phyloP scores from a whole-genome alignment of 2,888 invertebrate species.

The Ligdia adustata region DNA sequence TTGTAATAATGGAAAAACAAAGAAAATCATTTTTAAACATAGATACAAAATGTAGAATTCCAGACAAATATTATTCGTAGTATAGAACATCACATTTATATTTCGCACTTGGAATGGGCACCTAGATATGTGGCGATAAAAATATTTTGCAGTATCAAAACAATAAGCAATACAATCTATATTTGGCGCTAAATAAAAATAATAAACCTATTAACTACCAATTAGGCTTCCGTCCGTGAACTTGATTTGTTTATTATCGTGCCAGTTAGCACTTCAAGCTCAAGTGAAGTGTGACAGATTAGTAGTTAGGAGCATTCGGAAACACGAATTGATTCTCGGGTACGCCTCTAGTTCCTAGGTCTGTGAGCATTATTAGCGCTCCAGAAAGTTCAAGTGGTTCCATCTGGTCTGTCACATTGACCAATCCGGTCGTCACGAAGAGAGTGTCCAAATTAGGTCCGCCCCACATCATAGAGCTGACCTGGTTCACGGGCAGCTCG shows the following conservation, averaged over 20 bases:
- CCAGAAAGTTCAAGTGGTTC: background rate
- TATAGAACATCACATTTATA: too few relatives aligned
- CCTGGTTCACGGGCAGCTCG: slow-evolving; percentile 17
- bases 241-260: background rate
- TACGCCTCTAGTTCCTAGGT: slow-evolving; percentile 36
- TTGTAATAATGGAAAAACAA: too few relatives aligned
- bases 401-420: background rate
- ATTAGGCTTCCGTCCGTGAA: slow-evolving; percentile 7
- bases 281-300: too few relatives aligned
- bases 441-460: slow-evolving; percentile 6
- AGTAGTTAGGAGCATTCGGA: slow-evolving; percentile 3
- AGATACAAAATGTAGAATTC: too few relatives aligned
- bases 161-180: slow-evolving; percentile 18
- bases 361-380: slow-evolving; percentile 2
- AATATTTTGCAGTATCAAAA: slow-evolving; percentile 19
- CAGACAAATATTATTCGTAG: too few relatives aligned
- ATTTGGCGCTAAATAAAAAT: slow-evolving; percentile 1
- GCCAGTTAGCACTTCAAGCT: too few relatives aligned
- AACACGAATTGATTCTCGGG: slow-evolving; percentile 17
- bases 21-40: too few relatives aligned
- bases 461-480: slow-evolving; percentile 19
- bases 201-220: slow-evolving; percentile 10
- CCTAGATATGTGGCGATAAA: slow-evolving; percentile 7
- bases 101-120: too few relatives aligned
- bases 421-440: slow-evolving; percentile 7